Base-by-base conservation (phyloP, 1,140 invertebrate species). In the Drosophila takahashii region DNA sequence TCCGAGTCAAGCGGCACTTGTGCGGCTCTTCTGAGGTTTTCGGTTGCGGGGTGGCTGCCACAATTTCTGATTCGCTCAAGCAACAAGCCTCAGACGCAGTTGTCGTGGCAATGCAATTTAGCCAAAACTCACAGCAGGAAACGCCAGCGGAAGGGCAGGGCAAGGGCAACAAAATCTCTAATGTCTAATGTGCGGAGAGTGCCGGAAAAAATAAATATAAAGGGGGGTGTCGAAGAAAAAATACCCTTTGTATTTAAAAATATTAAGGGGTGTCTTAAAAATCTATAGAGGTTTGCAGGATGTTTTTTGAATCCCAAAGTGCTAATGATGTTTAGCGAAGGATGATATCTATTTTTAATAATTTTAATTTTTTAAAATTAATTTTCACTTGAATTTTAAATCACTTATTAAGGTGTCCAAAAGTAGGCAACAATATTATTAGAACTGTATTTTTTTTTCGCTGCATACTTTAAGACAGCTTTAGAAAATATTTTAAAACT, bases 71-170 rank as follows among this genome's bases (percentile, higher is more conserved):
- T 86, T 87, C 67, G 84, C 58, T 59, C 74, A 65, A 70, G 62
- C 70, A 56, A 79, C 66, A 60, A 60, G 70, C 71, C 71, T 62
- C 71, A 44, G 29, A 45, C 44, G 51, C 51, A 15, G 42, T 39
- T 47, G 41, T 47, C 34, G 16, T 56, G 67, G 67, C 71, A 81
- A 79, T 89, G 80, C 83, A 84, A 89, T 89, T 85, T 85, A 90
- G 57, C 48, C 65, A 86, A 86, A 90, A 86, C 81, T 75, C 80
- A 65, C 86, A 90, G 86, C 85, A 73, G 81, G 85, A 90, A 85
- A 76, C 51, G 16, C 64, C 60, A 66, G 58, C 41, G 50, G 67
- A 67, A n/a, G n/a, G n/a, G n/a, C n/a, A 36, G 50, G 71, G 61
- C 72, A 45, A 77, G 60, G 53, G 51, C 75, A 67, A 72, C 76